Base-by-base conservation (phyloP, 2,797 vertebrate genomes). In the Pipistrellus kuhlii region DNA sequence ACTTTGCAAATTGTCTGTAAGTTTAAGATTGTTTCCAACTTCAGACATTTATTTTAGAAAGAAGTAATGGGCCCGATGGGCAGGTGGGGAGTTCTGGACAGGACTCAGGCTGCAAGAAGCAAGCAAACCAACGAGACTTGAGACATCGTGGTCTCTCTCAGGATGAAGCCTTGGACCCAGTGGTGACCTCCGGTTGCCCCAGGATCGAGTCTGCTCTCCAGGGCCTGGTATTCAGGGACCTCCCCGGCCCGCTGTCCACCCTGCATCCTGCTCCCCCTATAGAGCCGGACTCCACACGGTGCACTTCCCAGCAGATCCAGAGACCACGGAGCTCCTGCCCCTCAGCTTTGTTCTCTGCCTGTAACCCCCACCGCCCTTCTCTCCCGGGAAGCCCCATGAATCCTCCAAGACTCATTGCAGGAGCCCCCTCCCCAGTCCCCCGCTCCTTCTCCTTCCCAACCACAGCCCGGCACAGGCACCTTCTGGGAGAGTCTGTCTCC, bases 261-360 rank as follows among this genome's bases (percentile, higher is more conserved):
- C 46, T 0, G n/a, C 53, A 6, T 20, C 13, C 2, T 2, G 23
- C 32, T 2, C 18, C 0, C 20, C 18, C 44, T 10, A 20, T 38
- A 25, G 32, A 1, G 25, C 25, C 35, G 3, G 5, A 21, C 57
- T 18, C n/a, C 35, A 9, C n/a, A 57, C 23, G 20, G 41, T 1
- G 2, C 21, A 35, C 11, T 0, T 23, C 21, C 72, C 5, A 41
- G n/a, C 13, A n/a, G 8, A 17, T 35, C 48, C 55, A 2, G 89
- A 51, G 17, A 15, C 66, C 64, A 41, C 5, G 12, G 4, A 11
- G 30, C 9, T 59, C 32, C 18, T 75, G 12, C 6, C 2, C 32
- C 2, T 1, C 38, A 41, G 21, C 13, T 3, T 35, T 30, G n/a
- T 77, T 30, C 53, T 69, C 69, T 76, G 68, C 51, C 83, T 55